Base-by-base conservation (phyloP, 1,140 invertebrate genomes). In the Pseudachorutes palmiensis region DNA sequence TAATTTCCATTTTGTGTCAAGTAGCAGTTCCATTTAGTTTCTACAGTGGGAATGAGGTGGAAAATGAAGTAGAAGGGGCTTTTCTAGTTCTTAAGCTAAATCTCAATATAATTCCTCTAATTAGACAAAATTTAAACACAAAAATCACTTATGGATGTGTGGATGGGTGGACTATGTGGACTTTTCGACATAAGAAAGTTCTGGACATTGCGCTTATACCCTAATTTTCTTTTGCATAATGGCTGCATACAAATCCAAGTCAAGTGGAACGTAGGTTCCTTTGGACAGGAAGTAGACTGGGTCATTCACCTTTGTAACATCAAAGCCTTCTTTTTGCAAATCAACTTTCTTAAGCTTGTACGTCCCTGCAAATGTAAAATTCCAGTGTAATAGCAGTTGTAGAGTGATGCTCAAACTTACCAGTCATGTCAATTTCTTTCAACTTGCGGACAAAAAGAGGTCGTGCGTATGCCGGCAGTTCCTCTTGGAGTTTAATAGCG, bases 381-480 rank as follows among this genome's bases (percentile, higher is more conserved):
- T 45, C 19, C 19, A 19, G n/a, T n/a, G 9, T 61, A 24, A 5
- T 61, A 28, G 14, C 26, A 61, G 9, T 29, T 61, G 30, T 61
- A 9, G 9, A 3, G 30, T 28, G 2, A 9, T 61, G 14, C 2
- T 24, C 19, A 24, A 61, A 26, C 19, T 60, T 29, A n/a, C 88
- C 90, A 62, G 94, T 97, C 75, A 91, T 85, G 77, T 94, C 90
- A n/a, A 96, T 81, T 77, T 86, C 83, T 22, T 84, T 83, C 64
- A 93, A 81, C 5, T 94, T 83, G 70, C 95, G 81, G 62, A 95
- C 78, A 78, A 96, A 96, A 57, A 94, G 81, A 0, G 94, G 94
- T 48, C 90, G 80, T 0, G 94, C 92, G 77, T 96, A 97, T 0
- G 83, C 75, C 0, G 94, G 92, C 62, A 97, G 78, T 19, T 85